Conservation (phyloP, 2,113 vertebrate genomes). For the Notothenia coriiceps region DNA sequence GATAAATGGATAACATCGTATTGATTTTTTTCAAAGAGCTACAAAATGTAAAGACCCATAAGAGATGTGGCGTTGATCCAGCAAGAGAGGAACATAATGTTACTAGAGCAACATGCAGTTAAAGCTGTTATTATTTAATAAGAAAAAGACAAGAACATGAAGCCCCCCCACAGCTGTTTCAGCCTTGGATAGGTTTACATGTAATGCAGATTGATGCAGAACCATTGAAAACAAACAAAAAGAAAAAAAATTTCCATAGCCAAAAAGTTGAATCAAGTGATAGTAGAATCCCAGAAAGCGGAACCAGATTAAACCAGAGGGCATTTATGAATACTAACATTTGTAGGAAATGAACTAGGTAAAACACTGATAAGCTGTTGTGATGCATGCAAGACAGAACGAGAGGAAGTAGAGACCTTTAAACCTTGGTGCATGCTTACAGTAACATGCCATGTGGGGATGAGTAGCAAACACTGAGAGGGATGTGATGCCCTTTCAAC, state of each 20-base stretch:
- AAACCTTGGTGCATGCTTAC: constrained; percentile 62
- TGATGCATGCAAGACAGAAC: constrained; percentile 27
- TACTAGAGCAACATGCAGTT: not conserved
- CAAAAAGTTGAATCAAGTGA: not conserved
- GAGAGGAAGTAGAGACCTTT: constrained; percentile 29
- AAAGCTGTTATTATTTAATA: not conserved
- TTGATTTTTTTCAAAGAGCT: not conserved
- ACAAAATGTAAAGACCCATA: not conserved
- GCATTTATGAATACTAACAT: not conserved
- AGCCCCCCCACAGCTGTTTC: not conserved
- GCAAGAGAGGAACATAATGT: not conserved
- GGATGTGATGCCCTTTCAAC: constrained; percentile 31
- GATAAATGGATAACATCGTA: not conserved
- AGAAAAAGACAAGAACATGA: not conserved
- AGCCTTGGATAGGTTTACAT: not conserved
- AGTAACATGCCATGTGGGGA: constrained; percentile 55
- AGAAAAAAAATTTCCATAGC: not conserved
- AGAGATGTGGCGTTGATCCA: not conserved
- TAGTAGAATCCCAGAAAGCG: not conserved
- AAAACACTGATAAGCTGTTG: constrained; percentile 7
- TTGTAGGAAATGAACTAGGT: not conserved
- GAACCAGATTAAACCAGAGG: not conserved
- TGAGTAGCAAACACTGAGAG: constrained; percentile 40
- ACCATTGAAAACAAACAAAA: not conserved
- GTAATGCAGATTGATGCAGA: not conserved